Conservation (phyloP, 2,797 vertebrate species). For the Helicolenus hilgendorfi region DNA sequence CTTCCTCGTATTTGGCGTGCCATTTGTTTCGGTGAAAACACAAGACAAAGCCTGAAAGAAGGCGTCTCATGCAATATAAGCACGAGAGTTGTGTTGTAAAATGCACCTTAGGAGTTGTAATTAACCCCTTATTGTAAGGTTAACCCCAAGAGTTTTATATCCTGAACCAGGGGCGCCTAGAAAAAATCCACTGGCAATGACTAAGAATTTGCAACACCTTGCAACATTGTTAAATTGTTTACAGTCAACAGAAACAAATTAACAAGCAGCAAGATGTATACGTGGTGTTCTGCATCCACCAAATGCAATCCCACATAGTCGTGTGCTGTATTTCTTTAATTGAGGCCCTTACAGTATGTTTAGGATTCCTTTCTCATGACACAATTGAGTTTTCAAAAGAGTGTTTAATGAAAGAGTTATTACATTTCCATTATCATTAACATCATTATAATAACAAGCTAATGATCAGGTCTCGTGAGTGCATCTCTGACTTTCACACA, state of each 20-base stretch:
- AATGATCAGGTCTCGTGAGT: constrained; percentile 70
- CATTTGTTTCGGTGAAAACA: not conserved
- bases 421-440: constrained; percentile 82
- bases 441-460: constrained; percentile 78
- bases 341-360: constrained; percentile 56
- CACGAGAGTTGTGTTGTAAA: not conserved
- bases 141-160: not conserved
- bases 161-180: not conserved
- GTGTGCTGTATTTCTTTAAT: constrained; percentile 53
- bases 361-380: constrained; percentile 78
- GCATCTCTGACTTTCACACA: constrained; percentile 49
- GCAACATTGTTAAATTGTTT: not conserved
- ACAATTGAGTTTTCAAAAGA: constrained; percentile 54
- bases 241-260: constrained; percentile 37
- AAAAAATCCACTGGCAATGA: not conserved
- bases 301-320: constrained; percentile 6
- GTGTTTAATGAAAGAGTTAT: constrained; percentile 81
- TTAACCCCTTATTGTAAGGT: not conserved
- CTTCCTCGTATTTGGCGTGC: not conserved
- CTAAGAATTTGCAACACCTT: constrained; percentile 1
- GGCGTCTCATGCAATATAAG: not conserved
- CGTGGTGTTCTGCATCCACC: not conserved
- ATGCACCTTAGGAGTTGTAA: not conserved
- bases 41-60: not conserved
- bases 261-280: constrained; percentile 15